Evolutionary conservation across 2,113 vertebrate genomes (phyloP).

Genomic region (Lonchura striata): DNA sequence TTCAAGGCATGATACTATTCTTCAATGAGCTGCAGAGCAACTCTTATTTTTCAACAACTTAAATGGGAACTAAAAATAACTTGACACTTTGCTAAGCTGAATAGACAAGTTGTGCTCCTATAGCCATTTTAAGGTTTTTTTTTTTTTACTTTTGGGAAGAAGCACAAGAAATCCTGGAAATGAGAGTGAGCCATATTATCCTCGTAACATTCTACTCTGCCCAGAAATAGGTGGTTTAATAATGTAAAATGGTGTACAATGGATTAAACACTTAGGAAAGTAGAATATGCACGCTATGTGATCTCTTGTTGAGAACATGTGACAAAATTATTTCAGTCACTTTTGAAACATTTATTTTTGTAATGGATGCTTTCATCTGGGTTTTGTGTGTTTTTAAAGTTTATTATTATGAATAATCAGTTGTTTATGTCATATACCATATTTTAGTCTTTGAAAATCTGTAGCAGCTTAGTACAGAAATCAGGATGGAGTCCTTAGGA

Average conservation of each 20-base stretch:
- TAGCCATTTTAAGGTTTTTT: not conserved
- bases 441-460: not conserved
- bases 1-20: not conserved
- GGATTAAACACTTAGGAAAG: not conserved
- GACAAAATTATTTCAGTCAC: not conserved
- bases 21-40: not conserved
- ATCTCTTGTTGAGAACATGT: not conserved
- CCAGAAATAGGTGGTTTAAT: not conserved
- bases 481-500: not conserved
- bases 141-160: not conserved
- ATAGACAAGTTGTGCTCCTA: not conserved
- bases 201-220: not conserved
- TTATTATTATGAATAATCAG: not conserved
- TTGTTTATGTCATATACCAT: not conserved
- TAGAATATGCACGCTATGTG: fast-evolving
- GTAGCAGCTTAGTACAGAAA: not conserved
- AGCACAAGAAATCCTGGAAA: not conserved
- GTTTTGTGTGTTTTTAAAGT: not conserved
- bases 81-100: not conserved
- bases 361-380: not conserved
- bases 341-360: not conserved
- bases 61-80: not conserved
- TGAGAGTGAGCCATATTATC: not conserved
- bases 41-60: not conserved
- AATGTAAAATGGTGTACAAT: not conserved